Evolutionary conservation across 2,888 invertebrate species (phyloP).

Genomic region (Dusona sp.): DNA sequence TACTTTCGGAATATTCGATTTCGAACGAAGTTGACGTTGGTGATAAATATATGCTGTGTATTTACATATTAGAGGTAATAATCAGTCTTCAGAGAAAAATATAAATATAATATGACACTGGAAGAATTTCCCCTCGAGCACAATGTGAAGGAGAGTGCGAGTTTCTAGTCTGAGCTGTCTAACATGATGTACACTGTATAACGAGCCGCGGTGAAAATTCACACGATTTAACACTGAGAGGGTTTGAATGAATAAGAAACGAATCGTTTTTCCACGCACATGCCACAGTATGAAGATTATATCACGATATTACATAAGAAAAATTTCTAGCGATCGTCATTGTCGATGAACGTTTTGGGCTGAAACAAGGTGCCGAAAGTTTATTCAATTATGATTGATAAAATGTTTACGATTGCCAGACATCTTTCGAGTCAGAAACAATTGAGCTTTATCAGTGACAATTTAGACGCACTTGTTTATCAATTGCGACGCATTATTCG

Average conservation of each 20-base stretch:
- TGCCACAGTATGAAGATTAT: conserved; percentile 35
- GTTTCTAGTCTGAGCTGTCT: conserved; percentile 9
- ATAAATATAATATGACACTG: neutral
- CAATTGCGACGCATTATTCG: neutral
- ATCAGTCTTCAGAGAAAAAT: neutral
- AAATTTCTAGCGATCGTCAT: conserved; percentile 18
- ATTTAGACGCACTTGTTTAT: conserved; percentile 2
- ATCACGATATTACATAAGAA: conserved; percentile 47
- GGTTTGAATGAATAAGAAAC: conserved; percentile 53
- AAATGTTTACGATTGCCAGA: neutral
- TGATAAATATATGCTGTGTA: neutral
- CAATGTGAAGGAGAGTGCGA: conserved; percentile 44
- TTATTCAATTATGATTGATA: neutral
- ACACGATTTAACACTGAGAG: conserved; percentile 35
- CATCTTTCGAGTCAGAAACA: neutral
- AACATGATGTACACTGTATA: neutral
- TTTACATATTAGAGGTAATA: neutral
- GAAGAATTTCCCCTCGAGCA: neutral
- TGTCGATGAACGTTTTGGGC: neutral
- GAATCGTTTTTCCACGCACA: conserved; percentile 50
- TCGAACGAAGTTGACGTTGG: neutral
- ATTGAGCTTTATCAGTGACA: neutral
- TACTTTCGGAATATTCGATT: neutral
- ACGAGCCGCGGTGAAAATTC: conserved; percentile 37
- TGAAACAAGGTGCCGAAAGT: neutral